Conservation (phyloP, 1,140 invertebrate genomes). For the Cecropterus lyciades region DNA sequence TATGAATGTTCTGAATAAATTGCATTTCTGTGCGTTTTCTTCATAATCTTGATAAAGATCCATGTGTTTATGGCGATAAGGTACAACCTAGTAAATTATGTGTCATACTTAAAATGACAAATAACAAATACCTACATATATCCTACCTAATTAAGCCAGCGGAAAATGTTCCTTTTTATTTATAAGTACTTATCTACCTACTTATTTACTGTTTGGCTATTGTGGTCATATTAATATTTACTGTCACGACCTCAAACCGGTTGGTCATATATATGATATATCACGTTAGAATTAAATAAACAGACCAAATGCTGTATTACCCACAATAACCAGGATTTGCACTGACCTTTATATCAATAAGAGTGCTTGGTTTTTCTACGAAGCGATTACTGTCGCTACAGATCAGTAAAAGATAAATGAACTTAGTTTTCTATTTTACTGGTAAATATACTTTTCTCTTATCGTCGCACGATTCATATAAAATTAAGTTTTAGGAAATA, state of each 20-base stretch:
- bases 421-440: not conserved
- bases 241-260: not conserved
- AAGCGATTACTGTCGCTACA: conserved; percentile 6
- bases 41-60: too few species aligned
- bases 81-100: not conserved
- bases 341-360: conserved; percentile 10
- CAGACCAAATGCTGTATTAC: not conserved
- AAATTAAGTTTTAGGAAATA: too few species aligned
- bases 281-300: not conserved
- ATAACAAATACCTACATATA: not conserved
- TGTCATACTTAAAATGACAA: not conserved
- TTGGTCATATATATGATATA: not conserved
- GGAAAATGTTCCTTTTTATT: not conserved
- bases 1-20: too few species aligned
- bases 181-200: not conserved
- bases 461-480: too few species aligned
- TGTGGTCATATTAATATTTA: conserved; percentile 6
- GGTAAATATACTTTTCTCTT: too few species aligned
- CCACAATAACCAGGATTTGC: conserved; percentile 5
- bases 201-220: not conserved
- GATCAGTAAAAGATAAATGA: not conserved
- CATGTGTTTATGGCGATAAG: too few species aligned
- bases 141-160: not conserved
- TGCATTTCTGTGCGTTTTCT: too few species aligned
- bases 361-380: conserved; percentile 12